Evolutionary conservation across 2,797 vertebrate species (phyloP), one percentile per base, ranked within the genome.

Genomic region (Brotula barbata): DNA sequence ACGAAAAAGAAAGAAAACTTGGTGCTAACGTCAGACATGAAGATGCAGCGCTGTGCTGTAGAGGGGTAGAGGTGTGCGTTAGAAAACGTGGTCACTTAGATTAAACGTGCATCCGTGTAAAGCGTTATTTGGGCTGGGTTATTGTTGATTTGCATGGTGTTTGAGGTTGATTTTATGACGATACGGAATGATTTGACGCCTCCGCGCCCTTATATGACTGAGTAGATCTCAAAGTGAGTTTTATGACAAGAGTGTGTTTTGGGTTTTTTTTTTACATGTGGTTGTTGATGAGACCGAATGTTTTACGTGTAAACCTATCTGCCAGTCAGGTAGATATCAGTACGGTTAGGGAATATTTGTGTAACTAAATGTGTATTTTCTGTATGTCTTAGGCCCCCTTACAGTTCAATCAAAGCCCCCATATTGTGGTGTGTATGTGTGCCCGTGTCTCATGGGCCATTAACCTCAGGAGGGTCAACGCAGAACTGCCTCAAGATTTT

Each of bases 11-110:
- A 80, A 57, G 66, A 78, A 77, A 77, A 65, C 57, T 75, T 84
- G 92, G 91, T 92, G 92, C 92, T 92, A 91, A 81, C 20, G 59
- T 85, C 71, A 82, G 82, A 88, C 69, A 65, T 66, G 46, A 80
- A 71, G 60, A 69, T 73, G 44, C 67, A 75, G 68, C 42, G 33
- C 60, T 42, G 3, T 39, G 20, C 20, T 16, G 25, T 64, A 40
- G 44, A 70, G 51, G 23, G 58, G 36, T 78, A 64, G 62, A 65
- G 47, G 49, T 77, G 45, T 76, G 60, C 63, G 65, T 51, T 63
- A 51, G 57, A 51, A 1, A 47, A 69, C 71, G 52, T 37, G 64
- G 46, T 62, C 25, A 2, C 15, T 22, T 64, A 58, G 57, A 61
- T 68, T 11, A 23, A 59, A 28, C 42, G 49, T 42, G 31, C 28